phyloP scores from a whole-genome alignment of 2,888 invertebrate species.

The Dusona sp. region DNA sequence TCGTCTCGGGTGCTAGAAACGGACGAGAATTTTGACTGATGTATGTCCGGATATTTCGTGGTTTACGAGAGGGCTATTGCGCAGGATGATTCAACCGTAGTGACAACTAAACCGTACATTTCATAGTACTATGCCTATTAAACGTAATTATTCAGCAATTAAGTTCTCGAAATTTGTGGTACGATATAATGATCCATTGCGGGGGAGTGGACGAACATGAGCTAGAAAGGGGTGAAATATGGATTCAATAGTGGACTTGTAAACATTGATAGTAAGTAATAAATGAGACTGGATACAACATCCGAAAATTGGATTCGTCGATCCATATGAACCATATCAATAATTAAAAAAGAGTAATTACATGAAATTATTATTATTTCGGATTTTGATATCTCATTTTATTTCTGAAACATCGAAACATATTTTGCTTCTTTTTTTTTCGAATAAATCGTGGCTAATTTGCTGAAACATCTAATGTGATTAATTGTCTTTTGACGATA shows the following conservation, averaged over 20 bases:
- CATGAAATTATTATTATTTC: neutral
- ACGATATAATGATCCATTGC: constrained; percentile 60
- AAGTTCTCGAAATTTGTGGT: constrained; percentile 67
- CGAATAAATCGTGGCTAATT: neutral
- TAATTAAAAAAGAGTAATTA: neutral
- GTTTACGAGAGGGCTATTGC: constrained; percentile 19
- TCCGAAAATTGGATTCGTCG: neutral
- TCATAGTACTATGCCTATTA: constrained; percentile 52
- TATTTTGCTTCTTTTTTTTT: neutral
- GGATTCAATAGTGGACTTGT: constrained; percentile 11
- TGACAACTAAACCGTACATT: constrained; percentile 53
- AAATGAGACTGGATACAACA: neutral
- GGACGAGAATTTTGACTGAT: neutral
- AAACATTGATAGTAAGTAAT: constrained; percentile 23
- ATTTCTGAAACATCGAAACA: neutral
- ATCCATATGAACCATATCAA: neutral
- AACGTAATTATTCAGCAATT: constrained; percentile 72
- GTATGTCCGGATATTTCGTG: constrained; percentile 24
- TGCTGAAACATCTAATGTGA: neutral
- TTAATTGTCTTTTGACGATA: neutral
- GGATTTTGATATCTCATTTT: neutral
- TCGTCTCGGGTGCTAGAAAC: constrained; percentile 16
- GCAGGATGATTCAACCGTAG: constrained; percentile 23
- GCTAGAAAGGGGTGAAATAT: constrained; percentile 14
- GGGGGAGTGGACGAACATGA: constrained; percentile 7